A percentile compares a stretch with the other conserved stretches of the same genome.
phyloP scores from a whole-genome alignment of 2,888 invertebrate species.

The Aromia moschata region DNA sequence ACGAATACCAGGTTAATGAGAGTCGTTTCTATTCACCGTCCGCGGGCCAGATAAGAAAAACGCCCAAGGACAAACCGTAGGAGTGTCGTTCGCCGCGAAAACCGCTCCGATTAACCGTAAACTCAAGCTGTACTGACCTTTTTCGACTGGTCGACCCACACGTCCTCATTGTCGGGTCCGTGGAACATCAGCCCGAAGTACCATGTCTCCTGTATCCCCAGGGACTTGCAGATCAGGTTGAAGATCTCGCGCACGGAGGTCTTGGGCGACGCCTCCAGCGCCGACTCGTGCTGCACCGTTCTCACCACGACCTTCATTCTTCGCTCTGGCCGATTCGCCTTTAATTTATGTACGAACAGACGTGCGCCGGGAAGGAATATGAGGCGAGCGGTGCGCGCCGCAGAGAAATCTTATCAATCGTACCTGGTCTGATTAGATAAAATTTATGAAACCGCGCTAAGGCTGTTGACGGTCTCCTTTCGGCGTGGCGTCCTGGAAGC shows the following conservation, averaged over 20 bases:
- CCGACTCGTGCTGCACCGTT: constrained; percentile 56
- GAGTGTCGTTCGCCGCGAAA: not conserved
- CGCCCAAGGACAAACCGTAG: constrained; percentile 8
- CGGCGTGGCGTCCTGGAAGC: not conserved
- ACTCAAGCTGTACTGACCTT: constrained; percentile 48
- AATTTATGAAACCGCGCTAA: not conserved
- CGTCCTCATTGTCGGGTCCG: constrained; percentile 49
- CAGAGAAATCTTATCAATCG: constrained; percentile 30
- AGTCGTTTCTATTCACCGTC: constrained; percentile 6
- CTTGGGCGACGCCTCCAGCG: constrained; percentile 53
- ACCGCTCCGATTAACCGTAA: not conserved
- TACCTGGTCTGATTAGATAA: constrained; percentile 31
- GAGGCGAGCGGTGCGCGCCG: constrained; percentile 12
- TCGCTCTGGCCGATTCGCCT: not conserved
- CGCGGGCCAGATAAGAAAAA: not conserved
- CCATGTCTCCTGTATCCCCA: constrained; percentile 59
- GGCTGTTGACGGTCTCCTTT: not conserved
- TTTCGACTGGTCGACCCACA: constrained; percentile 59
- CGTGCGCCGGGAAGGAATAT: constrained; percentile 8
- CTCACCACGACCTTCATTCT: constrained; percentile 55
- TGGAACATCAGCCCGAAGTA: constrained; percentile 57
- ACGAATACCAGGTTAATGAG: constrained; percentile 2
- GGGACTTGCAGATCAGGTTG: constrained; percentile 54
- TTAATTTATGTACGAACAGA: constrained; percentile 3
- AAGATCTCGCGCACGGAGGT: constrained; percentile 53